Evolutionary conservation across 2,797 vertebrate species (phyloP).

Genomic region (Sebastes hubbsi): DNA sequence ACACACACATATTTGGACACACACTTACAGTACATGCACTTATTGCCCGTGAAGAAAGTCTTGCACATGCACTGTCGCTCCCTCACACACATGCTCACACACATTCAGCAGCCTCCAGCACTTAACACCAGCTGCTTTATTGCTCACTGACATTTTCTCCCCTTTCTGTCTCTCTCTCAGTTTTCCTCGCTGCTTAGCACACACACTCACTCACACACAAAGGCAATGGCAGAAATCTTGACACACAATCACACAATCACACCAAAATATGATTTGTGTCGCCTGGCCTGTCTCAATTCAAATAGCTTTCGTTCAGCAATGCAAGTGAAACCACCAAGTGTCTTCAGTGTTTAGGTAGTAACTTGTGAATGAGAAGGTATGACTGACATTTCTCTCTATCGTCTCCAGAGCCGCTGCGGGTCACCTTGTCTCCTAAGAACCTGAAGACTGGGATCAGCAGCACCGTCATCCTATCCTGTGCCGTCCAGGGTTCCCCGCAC

Average conservation of each 20-base stretch:
- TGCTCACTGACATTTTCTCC: constrained; percentile 83
- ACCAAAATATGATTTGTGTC: constrained; percentile 31
- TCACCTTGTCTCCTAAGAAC: constrained; percentile 97
- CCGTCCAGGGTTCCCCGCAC: constrained; percentile 93
- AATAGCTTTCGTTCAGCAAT: constrained; percentile 15
- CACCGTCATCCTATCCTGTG: constrained; percentile 95
- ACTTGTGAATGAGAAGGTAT: background rate
- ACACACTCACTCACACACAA: background rate
- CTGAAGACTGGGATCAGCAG: constrained; percentile 98
- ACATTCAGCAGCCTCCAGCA: constrained; percentile 74
- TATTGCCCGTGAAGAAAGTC: constrained; percentile 44
- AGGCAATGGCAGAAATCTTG: constrained; percentile 5
- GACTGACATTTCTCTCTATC: background rate
- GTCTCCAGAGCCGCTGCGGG: constrained; percentile 90
- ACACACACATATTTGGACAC: constrained; percentile 35
- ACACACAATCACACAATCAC: constrained; percentile 15
- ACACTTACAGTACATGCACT: constrained; percentile 52
- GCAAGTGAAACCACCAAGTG: background rate
- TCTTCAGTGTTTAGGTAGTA: background rate
- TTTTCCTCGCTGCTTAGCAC: constrained; percentile 52
- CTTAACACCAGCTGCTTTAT: constrained; percentile 77
- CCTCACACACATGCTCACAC: constrained; percentile 47
- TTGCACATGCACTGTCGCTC: constrained; percentile 38
- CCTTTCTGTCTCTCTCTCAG: constrained; percentile 61
- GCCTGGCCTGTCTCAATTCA: constrained; percentile 13